Percentiles rank a stretch among this genome's conserved stretches.
Conservation (phyloP, 2,113 vertebrate genomes). For the Ictalurus furcatus region DNA sequence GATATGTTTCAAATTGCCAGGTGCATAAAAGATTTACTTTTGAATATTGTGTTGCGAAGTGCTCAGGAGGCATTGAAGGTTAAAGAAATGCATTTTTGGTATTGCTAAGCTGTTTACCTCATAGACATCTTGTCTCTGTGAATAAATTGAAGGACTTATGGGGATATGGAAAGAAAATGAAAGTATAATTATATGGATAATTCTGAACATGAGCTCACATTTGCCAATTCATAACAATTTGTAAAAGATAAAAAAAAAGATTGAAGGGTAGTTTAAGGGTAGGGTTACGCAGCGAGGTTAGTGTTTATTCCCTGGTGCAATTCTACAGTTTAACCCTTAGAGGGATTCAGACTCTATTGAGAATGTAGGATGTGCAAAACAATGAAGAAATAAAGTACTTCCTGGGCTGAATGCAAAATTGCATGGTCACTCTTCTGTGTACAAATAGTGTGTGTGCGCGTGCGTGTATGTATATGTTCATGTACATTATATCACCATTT, state of each 20-base stretch:
- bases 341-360: not conserved
- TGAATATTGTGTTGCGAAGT: not conserved
- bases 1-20: slow-evolving; percentile 13
- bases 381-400: not conserved
- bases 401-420: not conserved
- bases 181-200: not conserved
- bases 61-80: not conserved
- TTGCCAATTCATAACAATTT: not conserved
- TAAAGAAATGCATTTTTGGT: not conserved
- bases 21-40: slow-evolving; percentile 27
- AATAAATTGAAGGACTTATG: not conserved
- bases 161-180: slow-evolving; percentile 1
- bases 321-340: not conserved
- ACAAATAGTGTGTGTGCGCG: not conserved
- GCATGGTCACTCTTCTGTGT: not conserved
- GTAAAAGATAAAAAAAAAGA: not conserved
- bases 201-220: not conserved
- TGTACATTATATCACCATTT: too few relatives aligned
- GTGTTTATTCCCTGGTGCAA: not conserved
- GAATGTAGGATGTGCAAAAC: not conserved
- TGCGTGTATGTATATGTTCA: not conserved
- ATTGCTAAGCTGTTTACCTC: not conserved
- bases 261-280: not conserved
- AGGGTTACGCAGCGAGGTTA: not conserved
- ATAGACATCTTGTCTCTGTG: not conserved